Base-by-base conservation (phyloP, 2,888 invertebrate species). In the Tenthredo amoena region DNA sequence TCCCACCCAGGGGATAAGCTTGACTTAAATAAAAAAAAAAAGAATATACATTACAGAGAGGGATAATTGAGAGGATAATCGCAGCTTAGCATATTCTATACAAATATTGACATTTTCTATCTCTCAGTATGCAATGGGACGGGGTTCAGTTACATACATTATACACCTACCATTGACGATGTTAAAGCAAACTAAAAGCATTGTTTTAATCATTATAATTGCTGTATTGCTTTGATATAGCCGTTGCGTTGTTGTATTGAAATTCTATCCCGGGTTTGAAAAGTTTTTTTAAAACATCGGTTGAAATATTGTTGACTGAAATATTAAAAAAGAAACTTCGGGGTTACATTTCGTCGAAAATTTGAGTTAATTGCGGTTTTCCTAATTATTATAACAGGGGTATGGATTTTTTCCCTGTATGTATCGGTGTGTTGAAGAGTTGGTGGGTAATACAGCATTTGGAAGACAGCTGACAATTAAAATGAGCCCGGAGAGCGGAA, bases 301-400 rank as follows among this genome's bases (percentile, higher is more conserved):
- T n/a, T 7, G 58, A 58, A 58, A 18, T 6, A 58, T 58, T 9
- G 21, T n/a, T 21, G n/a, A 15, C 31, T 72, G 18, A n/a, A 72
- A n/a, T 72, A 37, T 37, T n/a, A 37, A 72, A 37, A n/a, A 34
- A 37, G 47, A 47, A 7, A 47, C 26, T 7, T 18, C 47, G 76
- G 76, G 10, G 76, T 47, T 47, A 21, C 15, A 26, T 76, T 76
- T 47, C 43, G 37, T 47, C 18, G 47, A 26, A 76, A 72, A 72
- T 76, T 26, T 31, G 7, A 77, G 50, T 5, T 31, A 77, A 77
- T 55, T 77, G 26, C n/a, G 31, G 50, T 50, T n/a, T 77, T 10
- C 26, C 50, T 50, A 31, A 31, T 68, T 34, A 18, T 77, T 26
- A 55, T 77, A 77, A 76, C 31, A 76, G 76, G 74, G 74, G 26